phyloP scores from a whole-genome alignment of 2,797 vertebrate species.

The Alosa sapidissima region DNA sequence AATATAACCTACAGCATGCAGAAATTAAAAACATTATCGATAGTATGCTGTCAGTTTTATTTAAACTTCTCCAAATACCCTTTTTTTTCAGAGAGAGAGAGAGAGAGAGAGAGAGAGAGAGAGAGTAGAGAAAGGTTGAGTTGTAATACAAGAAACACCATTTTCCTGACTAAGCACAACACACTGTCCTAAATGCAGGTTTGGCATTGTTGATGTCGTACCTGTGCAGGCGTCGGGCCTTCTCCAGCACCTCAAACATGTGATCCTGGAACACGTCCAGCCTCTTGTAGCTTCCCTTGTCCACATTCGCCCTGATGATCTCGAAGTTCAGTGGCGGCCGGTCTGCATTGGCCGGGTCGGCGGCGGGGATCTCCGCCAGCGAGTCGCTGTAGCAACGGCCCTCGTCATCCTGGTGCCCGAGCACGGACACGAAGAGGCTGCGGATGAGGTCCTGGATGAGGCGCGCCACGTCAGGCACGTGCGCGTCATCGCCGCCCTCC shows the following conservation, averaged over 20 bases:
- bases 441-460: constrained; percentile 96
- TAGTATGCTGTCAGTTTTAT: no score
- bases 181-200: no score
- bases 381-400: constrained; percentile 98
- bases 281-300: constrained; percentile 88
- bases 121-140: no score
- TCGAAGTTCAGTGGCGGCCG: constrained; percentile 90
- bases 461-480: constrained; percentile 90
- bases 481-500: constrained; percentile 92
- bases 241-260: constrained; percentile 97
- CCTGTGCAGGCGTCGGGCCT: constrained; percentile 92
- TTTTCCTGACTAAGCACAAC: no score
- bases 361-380: constrained; percentile 91
- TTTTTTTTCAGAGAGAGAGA: no score
- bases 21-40: no score
- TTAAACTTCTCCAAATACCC: no score
- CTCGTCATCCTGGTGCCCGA: constrained; percentile 97
- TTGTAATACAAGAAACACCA: no score
- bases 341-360: constrained; percentile 84
- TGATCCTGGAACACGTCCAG: constrained; percentile 97
- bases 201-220: neutral
- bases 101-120: no score
- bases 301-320: constrained; percentile 90
- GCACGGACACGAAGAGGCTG: constrained; percentile 96
- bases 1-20: no score